phyloP scores from a whole-genome alignment of 92 coral and sea anemone species.

The Palythoa heliodiscus region DNA sequence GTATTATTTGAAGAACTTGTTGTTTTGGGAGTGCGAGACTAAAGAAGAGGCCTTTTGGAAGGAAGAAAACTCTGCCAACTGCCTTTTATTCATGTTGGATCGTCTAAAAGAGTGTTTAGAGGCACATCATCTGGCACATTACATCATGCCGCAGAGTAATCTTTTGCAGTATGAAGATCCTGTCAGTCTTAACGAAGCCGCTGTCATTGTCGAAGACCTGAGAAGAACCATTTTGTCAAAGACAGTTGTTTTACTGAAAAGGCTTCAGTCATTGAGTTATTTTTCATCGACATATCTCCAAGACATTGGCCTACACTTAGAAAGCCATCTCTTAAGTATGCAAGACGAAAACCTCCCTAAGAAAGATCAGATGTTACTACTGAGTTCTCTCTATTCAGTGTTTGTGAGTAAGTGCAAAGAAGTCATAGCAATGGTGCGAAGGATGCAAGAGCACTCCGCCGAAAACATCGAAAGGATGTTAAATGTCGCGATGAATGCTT shows the following conservation, averaged over 20 bases:
- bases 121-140: constrained; percentile 62
- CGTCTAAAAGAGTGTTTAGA: constrained; percentile 74
- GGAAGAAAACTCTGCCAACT: constrained; percentile 71
- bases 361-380: constrained; percentile 25
- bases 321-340: constrained; percentile 34
- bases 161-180: constrained; percentile 68
- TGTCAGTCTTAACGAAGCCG: constrained; percentile 61
- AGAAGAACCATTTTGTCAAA: constrained; percentile 55
- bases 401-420: constrained; percentile 60
- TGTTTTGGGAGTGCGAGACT: constrained; percentile 82
- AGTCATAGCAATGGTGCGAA: constrained; percentile 40
- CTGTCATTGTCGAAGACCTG: constrained; percentile 53
- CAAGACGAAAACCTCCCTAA: constrained; percentile 51
- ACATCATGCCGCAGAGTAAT: constrained; percentile 76
- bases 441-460: not conserved
- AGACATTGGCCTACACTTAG: constrained; percentile 40
- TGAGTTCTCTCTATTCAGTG: constrained; percentile 33
- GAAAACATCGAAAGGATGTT: constrained; percentile 23
- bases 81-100: constrained; percentile 68
- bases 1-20: constrained; percentile 68
- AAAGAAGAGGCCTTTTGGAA: constrained; percentile 61
- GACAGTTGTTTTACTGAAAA: constrained; percentile 48
- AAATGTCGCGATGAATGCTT: constrained; percentile 44
- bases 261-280: constrained; percentile 53
- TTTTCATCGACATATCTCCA: constrained; percentile 43